Percentiles rank a stretch among this genome's conserved stretches.
Conservation (phyloP, 2,113 vertebrate species). For the Sus scrofa region T2T-Sscrofa CM000822.6:17724001-17724500, state of each 20-base stretch:
- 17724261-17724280: conserved; percentile 59
- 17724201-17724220: conserved; percentile 30
- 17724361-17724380: conserved; percentile 85
- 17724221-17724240: conserved; percentile 39
- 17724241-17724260: conserved; percentile 27
- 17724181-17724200: conserved; percentile 15
- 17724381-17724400: conserved; percentile 82
- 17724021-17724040: not conserved
- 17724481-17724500: conserved; percentile 84
- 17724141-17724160: not conserved
- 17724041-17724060: not conserved
- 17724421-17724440: conserved; percentile 81
- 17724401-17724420: conserved; percentile 81
- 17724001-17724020: not conserved
- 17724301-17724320: not conserved
- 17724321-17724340: conserved; percentile 66
- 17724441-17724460: conserved; percentile 84
- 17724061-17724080: not conserved
- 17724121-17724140: not conserved
- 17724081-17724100: not conserved
- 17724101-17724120: not conserved
- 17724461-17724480: conserved; percentile 79
- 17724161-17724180: not conserved
- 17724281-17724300: conserved; percentile 13
- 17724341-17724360: conserved; percentile 75